Base-by-base conservation (phyloP, 2,113 vertebrate species). In the Choloepus hoffmanni region DNA sequence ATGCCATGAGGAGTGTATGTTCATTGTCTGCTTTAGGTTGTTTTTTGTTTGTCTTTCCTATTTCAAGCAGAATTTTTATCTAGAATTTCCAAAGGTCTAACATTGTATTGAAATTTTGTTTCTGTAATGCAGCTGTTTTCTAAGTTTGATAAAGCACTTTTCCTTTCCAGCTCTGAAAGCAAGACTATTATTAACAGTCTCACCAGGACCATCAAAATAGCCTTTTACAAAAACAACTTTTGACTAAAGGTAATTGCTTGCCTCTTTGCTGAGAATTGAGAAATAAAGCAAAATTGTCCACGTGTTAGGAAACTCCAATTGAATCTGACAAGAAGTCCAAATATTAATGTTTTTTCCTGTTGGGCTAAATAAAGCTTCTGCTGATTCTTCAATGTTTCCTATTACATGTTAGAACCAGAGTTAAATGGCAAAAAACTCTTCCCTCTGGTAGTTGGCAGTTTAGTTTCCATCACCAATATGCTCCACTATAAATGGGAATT, bases 311-410 rank as follows among this genome's bases (percentile, higher is more conserved):
- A 96, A 96, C 14, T 36, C 13, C 96, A 97, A 93, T 36, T 0
- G 81, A 96, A 96, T 82, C 67, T n/a, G 43, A 96, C 36, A 58
- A 98, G 96, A 95, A 96, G 2, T 26, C 55, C 63, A 97, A 76
- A 90, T 30, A 70, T 28, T 78, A 85, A 24, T 91, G 48, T 92
- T 63, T 82, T 89, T 97, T 97, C 28, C 93, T 96, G 92, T 91
- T 62, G 28, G 53, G 24, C 77, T 98, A 89, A 98, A 97, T 95
- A 92, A 79, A 98, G 53, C 26, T 94, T 60, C 67, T 96, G 11
- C 89, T 96, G 88, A 94, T 97, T 97, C 85, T 96, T 76, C 81
- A 60, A 8, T 89, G 58, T 85, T 98, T 98, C 81, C 79, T 97
- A 93, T 33, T 92, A 65, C 45, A 92, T 73, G 5, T 94, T 91